Conservation (phyloP, 2,888 invertebrate species). For the Cotesia congregata region DNA sequence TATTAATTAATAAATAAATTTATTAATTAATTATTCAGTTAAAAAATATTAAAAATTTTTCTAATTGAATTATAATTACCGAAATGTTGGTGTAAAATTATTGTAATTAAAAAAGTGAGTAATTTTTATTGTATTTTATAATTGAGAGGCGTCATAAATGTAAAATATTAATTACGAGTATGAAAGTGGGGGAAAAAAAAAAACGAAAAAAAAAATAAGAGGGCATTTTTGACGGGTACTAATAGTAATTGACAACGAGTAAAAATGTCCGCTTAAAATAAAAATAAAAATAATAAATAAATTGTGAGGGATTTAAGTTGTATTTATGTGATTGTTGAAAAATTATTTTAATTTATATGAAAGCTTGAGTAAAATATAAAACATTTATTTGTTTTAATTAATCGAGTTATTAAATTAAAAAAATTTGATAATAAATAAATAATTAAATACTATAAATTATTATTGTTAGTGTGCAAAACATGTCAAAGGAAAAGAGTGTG, state of each 20-base stretch:
- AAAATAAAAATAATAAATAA: background rate
- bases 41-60: no score
- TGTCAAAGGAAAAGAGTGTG: constrained; percentile 1
- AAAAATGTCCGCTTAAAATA: background rate
- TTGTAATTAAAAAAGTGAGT: background rate
- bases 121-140: background rate
- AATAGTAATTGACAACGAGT: constrained; percentile 6
- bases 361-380: background rate
- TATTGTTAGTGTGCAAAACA: background rate
- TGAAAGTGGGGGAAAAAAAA: background rate
- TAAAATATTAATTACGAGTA: background rate
- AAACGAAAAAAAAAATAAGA: background rate
- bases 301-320: background rate
- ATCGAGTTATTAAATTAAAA: background rate
- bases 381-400: background rate
- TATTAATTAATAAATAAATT: no score
- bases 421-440: background rate
- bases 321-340: background rate
- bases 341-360: background rate
- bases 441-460: background rate
- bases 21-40: no score
- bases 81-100: background rate
- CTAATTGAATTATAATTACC: no score
- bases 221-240: constrained; percentile 1
- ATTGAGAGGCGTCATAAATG: background rate